Conservation (phyloP, 1,140 invertebrate species). For the Trichomalopsis sarcophagae region DNA sequence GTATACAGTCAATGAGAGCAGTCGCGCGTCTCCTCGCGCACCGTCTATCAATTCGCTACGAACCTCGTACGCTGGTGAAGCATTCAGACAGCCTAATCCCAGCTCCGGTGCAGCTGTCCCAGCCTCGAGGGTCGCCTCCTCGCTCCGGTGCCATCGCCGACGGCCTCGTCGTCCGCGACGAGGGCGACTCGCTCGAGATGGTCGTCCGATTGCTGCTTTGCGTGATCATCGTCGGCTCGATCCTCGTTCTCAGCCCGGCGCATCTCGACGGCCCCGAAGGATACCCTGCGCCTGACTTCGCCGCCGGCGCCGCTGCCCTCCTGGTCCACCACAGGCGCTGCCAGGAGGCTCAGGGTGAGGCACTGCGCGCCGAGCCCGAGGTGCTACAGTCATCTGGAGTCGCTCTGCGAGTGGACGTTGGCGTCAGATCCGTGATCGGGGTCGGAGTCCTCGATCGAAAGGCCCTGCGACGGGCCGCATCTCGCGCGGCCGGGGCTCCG, state of each 20-base stretch:
- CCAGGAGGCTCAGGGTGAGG: conserved; percentile 29
- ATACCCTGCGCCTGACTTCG: conserved; percentile 7
- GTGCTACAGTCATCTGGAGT: conserved; percentile 71
- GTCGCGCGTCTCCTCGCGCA: neutral
- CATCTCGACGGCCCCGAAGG: conserved; percentile 33
- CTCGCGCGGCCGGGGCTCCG: conserved; percentile 66
- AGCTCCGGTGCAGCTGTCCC: neutral
- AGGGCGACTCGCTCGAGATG: neutral
- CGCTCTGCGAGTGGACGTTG: conserved; percentile 68
- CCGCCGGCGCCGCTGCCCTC: neutral
- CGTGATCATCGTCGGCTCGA: neutral
- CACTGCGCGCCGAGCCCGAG: conserved; percentile 58
- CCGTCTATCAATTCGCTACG: neutral
- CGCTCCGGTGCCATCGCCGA: neutral
- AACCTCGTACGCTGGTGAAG: neutral
- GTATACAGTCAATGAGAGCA: neutral
- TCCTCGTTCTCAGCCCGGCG: neutral
- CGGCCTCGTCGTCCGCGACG: neutral
- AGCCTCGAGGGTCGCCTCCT: neutral
- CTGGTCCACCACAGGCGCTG: no score
- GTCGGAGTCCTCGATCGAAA: conserved; percentile 71
- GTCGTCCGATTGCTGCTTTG: neutral
- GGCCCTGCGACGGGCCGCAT: conserved; percentile 64
- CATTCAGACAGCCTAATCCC: neutral
- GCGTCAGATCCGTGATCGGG: conserved; percentile 65